Evolutionary conservation across 2,113 vertebrate genomes (phyloP).

Genomic region (Hoplias malabaricus): DNA sequence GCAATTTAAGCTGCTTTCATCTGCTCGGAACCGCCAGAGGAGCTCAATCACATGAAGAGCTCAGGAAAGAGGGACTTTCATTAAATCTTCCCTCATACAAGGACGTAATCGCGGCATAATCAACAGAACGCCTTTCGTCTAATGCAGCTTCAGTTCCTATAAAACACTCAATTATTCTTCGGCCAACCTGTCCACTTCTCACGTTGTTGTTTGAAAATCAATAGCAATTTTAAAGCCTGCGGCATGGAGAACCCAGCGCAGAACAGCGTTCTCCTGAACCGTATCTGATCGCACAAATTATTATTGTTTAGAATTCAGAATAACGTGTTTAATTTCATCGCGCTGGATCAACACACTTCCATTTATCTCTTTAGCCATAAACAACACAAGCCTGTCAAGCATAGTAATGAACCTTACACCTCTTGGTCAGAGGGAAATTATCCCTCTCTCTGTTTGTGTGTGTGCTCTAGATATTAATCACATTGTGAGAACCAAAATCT

Average conservation of each 20-base stretch:
- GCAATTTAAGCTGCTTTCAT: conserved; percentile 40
- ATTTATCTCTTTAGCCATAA: conserved; percentile 22
- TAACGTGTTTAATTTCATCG: background rate
- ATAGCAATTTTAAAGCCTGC: conserved; percentile 40
- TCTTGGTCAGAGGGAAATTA: background rate
- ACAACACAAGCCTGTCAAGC: background rate
- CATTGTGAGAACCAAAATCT: no score
- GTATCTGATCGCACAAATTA: conserved; percentile 38
- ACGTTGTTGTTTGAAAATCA: conserved; percentile 35
- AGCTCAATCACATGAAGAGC: conserved; percentile 35
- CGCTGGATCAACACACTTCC: conserved; percentile 20
- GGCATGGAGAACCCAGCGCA: conserved; percentile 10
- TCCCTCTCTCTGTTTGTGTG: background rate
- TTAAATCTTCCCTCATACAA: conserved; percentile 36
- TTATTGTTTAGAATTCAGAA: conserved; percentile 46
- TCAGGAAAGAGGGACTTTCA: conserved; percentile 42
- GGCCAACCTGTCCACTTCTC: conserved; percentile 7
- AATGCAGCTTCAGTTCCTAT: conserved; percentile 19
- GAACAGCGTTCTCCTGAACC: conserved; percentile 8
- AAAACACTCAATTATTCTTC: conserved; percentile 20
- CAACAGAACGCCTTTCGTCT: conserved; percentile 33
- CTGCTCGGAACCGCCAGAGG: conserved; percentile 4
- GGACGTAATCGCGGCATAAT: conserved; percentile 46
- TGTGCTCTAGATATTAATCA: no score
- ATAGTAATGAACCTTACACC: conserved; percentile 1